Evolutionary conservation across 2,797 vertebrate species (phyloP).

Genomic region (Eidolon dupreanum): DNA sequence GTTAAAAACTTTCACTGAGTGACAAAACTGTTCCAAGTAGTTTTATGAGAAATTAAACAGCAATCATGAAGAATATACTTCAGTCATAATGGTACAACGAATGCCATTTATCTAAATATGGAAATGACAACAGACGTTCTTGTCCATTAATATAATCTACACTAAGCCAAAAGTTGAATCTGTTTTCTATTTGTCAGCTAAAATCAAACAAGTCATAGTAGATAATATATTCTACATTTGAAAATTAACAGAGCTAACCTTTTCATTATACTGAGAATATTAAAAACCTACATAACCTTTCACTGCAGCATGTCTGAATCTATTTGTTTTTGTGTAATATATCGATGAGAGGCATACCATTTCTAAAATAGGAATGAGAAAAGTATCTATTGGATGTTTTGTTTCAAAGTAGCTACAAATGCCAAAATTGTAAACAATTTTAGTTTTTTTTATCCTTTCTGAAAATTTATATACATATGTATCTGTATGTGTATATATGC

Average conservation of each 20-base stretch:
- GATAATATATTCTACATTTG: slow-evolving; percentile 7
- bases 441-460: background rate
- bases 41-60: slow-evolving; percentile 42
- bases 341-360: background rate
- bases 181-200: slow-evolving; percentile 54
- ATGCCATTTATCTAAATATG: slow-evolving; percentile 4
- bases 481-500: background rate
- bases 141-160: slow-evolving; percentile 35
- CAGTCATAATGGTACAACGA: background rate
- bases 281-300: background rate
- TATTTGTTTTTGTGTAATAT: background rate
- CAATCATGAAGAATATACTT: background rate
- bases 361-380: background rate
- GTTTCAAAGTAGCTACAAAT: slow-evolving; percentile 6
- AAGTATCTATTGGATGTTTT: background rate
- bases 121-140: slow-evolving; percentile 34
- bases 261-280: background rate
- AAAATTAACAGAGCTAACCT: slow-evolving; percentile 25
- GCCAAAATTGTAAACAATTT: slow-evolving; percentile 15
- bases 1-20: slow-evolving; percentile 18
- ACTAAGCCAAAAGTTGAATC: slow-evolving; percentile 38
- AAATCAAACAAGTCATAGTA: slow-evolving; percentile 18
- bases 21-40: background rate
- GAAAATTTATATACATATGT: background rate
- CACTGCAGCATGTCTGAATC: background rate